Percentiles rank a stretch among this genome's conserved stretches.
Conservation (phyloP, 2,888 invertebrate species). For the Perizoma affinitatum region DNA sequence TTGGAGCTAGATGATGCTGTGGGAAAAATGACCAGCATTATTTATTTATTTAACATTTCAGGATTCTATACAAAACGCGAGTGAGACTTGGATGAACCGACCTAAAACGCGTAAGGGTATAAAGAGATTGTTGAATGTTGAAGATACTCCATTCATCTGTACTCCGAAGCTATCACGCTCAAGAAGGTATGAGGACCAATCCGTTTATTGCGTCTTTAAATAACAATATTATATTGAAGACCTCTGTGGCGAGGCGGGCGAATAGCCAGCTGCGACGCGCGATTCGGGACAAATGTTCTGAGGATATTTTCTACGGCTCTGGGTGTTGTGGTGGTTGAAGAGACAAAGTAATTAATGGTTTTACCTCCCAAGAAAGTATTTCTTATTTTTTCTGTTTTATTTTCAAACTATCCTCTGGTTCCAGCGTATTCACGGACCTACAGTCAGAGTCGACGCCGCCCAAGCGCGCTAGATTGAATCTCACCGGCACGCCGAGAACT, state of each 20-base stretch:
- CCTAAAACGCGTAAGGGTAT: constrained; percentile 68
- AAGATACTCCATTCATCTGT: constrained; percentile 86
- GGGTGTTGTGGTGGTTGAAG: too few species aligned
- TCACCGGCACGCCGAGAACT: constrained; percentile 50
- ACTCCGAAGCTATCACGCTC: constrained; percentile 77
- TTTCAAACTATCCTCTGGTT: constrained; percentile 12
- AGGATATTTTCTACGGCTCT: too few species aligned
- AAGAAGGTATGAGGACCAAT: constrained; percentile 53
- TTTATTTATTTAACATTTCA: constrained; percentile 35
- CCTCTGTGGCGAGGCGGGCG: too few species aligned
- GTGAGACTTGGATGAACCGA: constrained; percentile 72
- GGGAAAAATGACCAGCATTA: background rate
- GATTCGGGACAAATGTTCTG: too few species aligned
- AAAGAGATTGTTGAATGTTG: constrained; percentile 73
- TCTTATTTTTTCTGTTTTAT: too few species aligned
- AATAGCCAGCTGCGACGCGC: too few species aligned
- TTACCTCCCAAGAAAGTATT: too few species aligned
- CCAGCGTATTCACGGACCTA: constrained; percentile 54
- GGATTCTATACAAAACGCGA: constrained; percentile 79
- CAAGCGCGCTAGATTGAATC: constrained; percentile 62
- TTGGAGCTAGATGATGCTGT: too few species aligned
- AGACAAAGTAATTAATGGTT: too few species aligned
- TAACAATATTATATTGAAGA: too few species aligned
- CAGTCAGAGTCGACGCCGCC: constrained; percentile 57
- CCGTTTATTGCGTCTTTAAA: too few species aligned